Percentiles rank a stretch among this genome's conserved stretches.
phyloP scores from a whole-genome alignment of 2,113 vertebrate species.

The Rallus limicola region DNA sequence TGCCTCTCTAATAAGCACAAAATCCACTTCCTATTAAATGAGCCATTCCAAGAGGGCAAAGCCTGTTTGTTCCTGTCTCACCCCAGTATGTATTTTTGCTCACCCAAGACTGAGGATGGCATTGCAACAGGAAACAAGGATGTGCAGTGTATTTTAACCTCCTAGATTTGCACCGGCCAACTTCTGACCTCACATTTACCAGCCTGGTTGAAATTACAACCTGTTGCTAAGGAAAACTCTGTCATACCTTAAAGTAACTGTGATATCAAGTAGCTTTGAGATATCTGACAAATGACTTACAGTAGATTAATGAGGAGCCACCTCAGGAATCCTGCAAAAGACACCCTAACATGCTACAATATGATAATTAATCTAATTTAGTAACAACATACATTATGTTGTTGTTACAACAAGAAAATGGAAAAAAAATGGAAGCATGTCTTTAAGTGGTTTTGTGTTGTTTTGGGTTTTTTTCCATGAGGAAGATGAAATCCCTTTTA shows the following conservation, averaged over 20 bases:
- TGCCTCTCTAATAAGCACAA: slow-evolving; percentile 28
- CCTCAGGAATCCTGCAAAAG: slow-evolving; percentile 41
- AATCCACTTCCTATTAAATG: slow-evolving; percentile 30
- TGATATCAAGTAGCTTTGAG: slow-evolving; percentile 51
- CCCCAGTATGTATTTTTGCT: background rate
- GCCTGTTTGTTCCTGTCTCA: background rate
- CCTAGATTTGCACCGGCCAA: slow-evolving; percentile 47
- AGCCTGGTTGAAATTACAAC: slow-evolving; percentile 73
- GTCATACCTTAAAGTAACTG: slow-evolving; percentile 63
- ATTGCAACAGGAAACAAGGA: background rate
- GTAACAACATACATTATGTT: slow-evolving; percentile 10
- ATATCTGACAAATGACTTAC: slow-evolving; percentile 38
- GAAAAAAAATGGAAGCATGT: background rate
- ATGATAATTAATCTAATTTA: slow-evolving; percentile 31
- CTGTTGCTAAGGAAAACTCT: slow-evolving; percentile 69
- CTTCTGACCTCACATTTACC: slow-evolving; percentile 60
- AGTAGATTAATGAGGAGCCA: slow-evolving; percentile 35
- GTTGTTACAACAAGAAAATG: background rate
- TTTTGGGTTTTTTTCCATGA: background rate
- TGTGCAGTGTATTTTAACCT: slow-evolving; percentile 32
- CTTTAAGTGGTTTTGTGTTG: background rate
- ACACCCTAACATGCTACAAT: background rate
- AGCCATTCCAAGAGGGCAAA: slow-evolving; percentile 9
- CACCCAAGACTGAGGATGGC: slow-evolving; percentile 4
- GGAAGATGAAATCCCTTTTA: background rate